Conservation (phyloP, 37 sponge, comb jelly and placozoan species). For the Halichondria panicea region DNA sequence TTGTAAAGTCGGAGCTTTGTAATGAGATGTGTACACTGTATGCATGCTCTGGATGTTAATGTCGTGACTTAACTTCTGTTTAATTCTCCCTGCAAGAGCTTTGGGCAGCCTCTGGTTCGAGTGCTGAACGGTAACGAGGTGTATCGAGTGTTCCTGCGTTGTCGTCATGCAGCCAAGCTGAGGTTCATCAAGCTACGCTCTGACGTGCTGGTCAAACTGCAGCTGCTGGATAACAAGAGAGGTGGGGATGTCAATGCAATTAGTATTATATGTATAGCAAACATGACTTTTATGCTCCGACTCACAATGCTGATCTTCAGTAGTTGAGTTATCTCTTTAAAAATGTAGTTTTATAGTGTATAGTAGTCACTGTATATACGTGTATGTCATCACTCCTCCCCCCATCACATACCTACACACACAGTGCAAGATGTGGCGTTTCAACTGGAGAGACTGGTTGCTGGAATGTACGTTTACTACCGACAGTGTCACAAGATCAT, state of each 20-base stretch:
- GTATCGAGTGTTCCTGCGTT: conserved; percentile 82
- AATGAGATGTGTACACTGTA: neutral
- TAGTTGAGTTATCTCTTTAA: too few relatives aligned
- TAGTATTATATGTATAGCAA: too few relatives aligned
- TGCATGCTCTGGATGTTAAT: neutral
- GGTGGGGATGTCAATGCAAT: conserved; percentile 55
- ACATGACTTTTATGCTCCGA: neutral
- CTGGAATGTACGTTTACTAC: conserved; percentile 77
- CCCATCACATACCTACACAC: neutral
- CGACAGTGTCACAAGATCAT: conserved; percentile 68
- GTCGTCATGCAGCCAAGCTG: conserved; percentile 74
- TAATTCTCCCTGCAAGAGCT: conserved; percentile 58
- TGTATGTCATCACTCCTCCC: neutral
- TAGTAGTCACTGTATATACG: neutral
- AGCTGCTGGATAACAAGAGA: conserved; percentile 88
- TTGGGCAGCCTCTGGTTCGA: conserved; percentile 78
- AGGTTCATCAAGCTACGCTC: conserved; percentile 78
- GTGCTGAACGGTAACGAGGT: conserved; percentile 85
- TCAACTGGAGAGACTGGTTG: conserved; percentile 87
- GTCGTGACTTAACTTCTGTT: neutral
- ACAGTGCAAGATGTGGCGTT: conserved; percentile 93
- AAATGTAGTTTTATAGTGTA: too few relatives aligned
- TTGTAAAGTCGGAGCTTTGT: neutral
- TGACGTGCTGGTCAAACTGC: conserved; percentile 81
- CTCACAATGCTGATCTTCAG: neutral